Base-by-base conservation (phyloP, 2,113 vertebrate genomes). In the Bubo blakistoni region DNA sequence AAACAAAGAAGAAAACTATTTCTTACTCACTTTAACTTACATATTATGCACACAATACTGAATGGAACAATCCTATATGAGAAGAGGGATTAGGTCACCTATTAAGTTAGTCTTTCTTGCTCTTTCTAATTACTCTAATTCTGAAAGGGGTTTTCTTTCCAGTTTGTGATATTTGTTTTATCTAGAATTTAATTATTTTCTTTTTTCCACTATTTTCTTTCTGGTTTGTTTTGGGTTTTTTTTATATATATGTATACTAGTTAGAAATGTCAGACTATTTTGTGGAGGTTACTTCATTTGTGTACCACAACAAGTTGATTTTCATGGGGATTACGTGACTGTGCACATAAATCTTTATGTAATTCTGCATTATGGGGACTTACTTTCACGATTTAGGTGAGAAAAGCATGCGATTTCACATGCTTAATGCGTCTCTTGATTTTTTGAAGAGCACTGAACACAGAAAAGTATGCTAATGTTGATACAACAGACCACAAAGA, bases 301-400 rank as follows among this genome's bases (percentile, higher is more conserved):
- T 93, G 85, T 94, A 73, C 79, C 81, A 81, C 86, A 92, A 82
- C 0, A 94, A 96, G 88, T 49, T 94, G 88, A 96, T 97, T 97
- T 97, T 92, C 92, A 78, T 76, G 91, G 96, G 58, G 78, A 85
- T 95, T 95, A 80, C 3, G 3, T 86, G 74, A 42, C 63, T 77
- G 19, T 71, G 77, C 78, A 85, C 86, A 29, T 90, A 94, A 92
- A 92, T 96, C 95, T 86, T 94, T 46, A 65, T 69, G 67, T 90
- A 93, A 93, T 93, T 96, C 91, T 97, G 90, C 51, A 51, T 93
- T 93, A 57, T 65, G 69, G 85, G 86, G 95, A 81, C 47, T 93
- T 71, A 77, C 40, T 91, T 92, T 59, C 74, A 47, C 0, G 1
- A 91, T 86, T 85, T 90, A 74, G 58, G 63, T 92, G 74, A 87